Percentiles rank a stretch among this genome's conserved stretches.
These are phyloP conservation scores for Corythoichthys haematopterus DNA, from an alignment of 2,113 vertebrate species.

Conservation along the genomic window DNA sequence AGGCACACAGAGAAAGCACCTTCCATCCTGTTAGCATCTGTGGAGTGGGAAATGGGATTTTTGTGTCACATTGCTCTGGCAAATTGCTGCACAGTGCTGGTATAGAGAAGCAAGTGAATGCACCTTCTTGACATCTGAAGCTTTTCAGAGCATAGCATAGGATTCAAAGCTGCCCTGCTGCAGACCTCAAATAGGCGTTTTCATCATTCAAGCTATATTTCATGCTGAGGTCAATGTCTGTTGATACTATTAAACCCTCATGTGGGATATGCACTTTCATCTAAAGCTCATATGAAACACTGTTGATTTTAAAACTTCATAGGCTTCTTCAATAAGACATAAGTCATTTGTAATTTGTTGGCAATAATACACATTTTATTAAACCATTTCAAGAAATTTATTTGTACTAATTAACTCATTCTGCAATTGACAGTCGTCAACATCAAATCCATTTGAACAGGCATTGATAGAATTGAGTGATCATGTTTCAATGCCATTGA, in stretches of 20 bases:
- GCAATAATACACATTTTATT: no score
- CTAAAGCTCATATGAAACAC: neutral
- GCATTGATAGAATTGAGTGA: no score
- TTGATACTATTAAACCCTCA: neutral
- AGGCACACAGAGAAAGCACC: neutral
- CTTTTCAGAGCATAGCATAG: slow-evolving; percentile 28
- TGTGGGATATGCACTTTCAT: neutral
- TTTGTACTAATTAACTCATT: no score
- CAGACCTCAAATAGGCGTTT: slow-evolving; percentile 18
- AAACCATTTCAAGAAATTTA: no score
- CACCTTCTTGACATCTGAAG: slow-evolving; percentile 43
- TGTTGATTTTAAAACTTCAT: neutral
- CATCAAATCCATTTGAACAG: no score
- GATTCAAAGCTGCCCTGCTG: slow-evolving; percentile 23
- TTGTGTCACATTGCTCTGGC: slow-evolving; percentile 47
- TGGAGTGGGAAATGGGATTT: slow-evolving; percentile 56
- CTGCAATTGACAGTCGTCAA: no score
- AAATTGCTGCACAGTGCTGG: slow-evolving; percentile 44
- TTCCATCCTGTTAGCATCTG: slow-evolving; percentile 51
- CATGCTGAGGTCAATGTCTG: slow-evolving; percentile 15
- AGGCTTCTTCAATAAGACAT: neutral
- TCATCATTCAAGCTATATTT: slow-evolving; percentile 28
- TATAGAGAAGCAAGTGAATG: slow-evolving; percentile 36
- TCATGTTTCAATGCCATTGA: no score
- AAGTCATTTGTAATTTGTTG: no score